Evolutionary conservation across 2,888 invertebrate genomes (phyloP), one percentile per base, ranked within the genome.

Genomic region (Phengaris arion): DNA sequence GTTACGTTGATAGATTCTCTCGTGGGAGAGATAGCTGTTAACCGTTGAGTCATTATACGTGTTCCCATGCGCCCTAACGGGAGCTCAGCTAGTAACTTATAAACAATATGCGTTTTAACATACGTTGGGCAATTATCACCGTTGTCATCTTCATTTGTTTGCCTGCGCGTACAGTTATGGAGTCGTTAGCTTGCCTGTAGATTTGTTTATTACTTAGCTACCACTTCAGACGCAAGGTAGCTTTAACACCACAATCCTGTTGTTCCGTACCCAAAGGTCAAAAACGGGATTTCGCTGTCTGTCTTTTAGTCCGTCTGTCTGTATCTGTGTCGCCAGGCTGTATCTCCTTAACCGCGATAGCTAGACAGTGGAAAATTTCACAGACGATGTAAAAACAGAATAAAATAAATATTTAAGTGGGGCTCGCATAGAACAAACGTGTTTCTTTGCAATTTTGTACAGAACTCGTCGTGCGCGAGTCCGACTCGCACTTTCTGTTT

Each of bases 21-120:
- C 79, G 79, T 79, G 80, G 78, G 79, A 81, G 77, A 76, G 77
- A 77, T 79, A 80, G 78, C 79, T 77, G 78, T 80, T 77, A 78
- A 80, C 81, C 81, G 81, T 81, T 81, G 79, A 76, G 74, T 78
- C 48, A 57, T 57, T 69, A 57, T 22, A 59, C 75, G 75, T 76
- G 74, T 79, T 80, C 80, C 78, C 80, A 81, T 78, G 77, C 55
- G 76, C 75, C 76, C 74, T 79, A 79, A 79, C 79, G 77, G 79
- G 74, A 77, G 68, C 52, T 35, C 22, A 15, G 68, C 15, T 69
- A 69, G 55, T 68, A 75, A 70, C 70, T 54, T 64, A 59, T 75
- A 75, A 54, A 70, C 57, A 75, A 69, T 57, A 75, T 75, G 72
- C 72, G 54, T 12, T 70, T 70, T 70, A 51, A 52, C 55, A 70